phyloP scores from a whole-genome alignment of 2,113 vertebrate species.

The Xiphophorus maculatus region DNA sequence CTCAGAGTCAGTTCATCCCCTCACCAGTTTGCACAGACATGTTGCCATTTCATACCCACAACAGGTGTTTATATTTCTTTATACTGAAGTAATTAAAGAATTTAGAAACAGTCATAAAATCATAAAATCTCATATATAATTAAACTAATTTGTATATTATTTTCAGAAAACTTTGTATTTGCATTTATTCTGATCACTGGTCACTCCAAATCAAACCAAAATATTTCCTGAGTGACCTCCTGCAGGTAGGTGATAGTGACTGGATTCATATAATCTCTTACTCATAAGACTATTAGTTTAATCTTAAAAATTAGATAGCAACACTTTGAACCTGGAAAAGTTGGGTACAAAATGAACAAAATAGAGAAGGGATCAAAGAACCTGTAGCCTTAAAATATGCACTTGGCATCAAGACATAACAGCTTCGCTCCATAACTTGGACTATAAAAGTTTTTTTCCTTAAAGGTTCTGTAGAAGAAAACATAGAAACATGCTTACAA shows the following conservation, averaged over 20 bases:
- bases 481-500: constrained; percentile 77
- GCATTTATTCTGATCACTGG: no score
- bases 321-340: not conserved
- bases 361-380: not conserved
- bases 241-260: not conserved
- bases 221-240: no score
- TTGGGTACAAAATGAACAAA: not conserved
- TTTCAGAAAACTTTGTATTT: not conserved
- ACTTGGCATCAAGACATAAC: constrained; percentile 71
- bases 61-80: not conserved
- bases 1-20: not conserved
- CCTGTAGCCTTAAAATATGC: constrained; percentile 39
- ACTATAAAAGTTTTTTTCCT: constrained; percentile 56
- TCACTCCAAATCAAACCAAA: no score
- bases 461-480: constrained; percentile 62
- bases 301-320: not conserved
- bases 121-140: not conserved
- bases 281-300: not conserved
- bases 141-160: not conserved
- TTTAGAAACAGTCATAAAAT: not conserved
- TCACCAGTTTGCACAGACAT: not conserved
- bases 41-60: not conserved
- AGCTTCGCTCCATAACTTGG: constrained; percentile 61
- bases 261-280: not conserved
- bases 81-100: no score